Evolutionary conservation across 2,113 vertebrate genomes (phyloP).

Genomic region (Echinops telfairi): DNA sequence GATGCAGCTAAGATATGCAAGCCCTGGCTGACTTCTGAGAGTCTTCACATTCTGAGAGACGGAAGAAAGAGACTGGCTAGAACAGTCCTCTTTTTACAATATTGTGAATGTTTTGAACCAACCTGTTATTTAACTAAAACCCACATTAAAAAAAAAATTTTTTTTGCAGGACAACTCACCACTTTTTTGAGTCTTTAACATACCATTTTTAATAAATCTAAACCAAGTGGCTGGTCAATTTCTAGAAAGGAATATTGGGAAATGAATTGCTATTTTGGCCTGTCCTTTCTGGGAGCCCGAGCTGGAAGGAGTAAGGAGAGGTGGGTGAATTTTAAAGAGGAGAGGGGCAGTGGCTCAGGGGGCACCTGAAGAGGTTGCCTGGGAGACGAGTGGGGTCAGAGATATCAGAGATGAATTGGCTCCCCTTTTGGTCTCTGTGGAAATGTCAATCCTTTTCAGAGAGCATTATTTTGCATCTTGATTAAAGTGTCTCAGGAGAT

Average conservation of each 20-base stretch:
- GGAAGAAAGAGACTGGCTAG: neutral
- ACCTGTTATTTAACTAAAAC: too few species aligned
- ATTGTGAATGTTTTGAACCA: neutral
- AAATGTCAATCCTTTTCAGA: conserved; percentile 72
- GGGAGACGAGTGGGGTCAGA: conserved; percentile 9
- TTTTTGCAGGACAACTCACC: neutral
- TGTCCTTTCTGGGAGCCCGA: conserved; percentile 52
- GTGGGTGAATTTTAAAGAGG: conserved; percentile 57
- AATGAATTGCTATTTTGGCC: conserved; percentile 26
- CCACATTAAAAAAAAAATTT: too few species aligned
- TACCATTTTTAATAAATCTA: conserved; percentile 62
- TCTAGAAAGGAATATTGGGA: conserved; percentile 23
- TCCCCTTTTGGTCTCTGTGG: conserved; percentile 48
- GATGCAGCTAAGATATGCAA: neutral
- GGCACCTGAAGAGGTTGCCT: neutral
- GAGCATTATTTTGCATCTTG: conserved; percentile 73
- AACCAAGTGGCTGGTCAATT: conserved; percentile 48
- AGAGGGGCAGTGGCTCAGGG: neutral
- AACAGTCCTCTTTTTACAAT: neutral
- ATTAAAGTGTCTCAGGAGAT: conserved; percentile 77
- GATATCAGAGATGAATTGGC: conserved; percentile 46
- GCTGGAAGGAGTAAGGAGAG: conserved; percentile 45
- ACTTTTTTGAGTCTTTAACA: conserved; percentile 44
- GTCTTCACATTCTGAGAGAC: neutral
- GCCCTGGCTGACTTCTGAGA: neutral